phyloP scores from a whole-genome alignment of 1,140 invertebrate species.

The Apis dorsata region DNA sequence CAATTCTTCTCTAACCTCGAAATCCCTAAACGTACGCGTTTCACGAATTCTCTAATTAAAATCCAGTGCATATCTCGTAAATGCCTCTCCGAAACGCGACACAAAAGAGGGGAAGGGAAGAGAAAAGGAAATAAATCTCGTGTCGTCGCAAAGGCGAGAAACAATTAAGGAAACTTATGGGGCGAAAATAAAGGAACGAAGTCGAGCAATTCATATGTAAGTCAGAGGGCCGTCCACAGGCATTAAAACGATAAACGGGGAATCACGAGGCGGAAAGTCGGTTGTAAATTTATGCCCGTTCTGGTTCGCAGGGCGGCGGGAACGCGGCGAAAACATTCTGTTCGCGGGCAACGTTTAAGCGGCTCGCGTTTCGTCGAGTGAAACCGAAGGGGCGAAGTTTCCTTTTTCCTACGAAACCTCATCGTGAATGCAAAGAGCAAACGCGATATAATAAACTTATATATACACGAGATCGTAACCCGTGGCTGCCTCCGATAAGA shows the following conservation, averaged over 20 bases:
- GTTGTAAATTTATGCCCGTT: slow-evolving; percentile 8
- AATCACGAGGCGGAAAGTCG: slow-evolving; percentile 20
- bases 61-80: neutral
- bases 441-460: no score
- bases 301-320: neutral
- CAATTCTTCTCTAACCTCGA: no score
- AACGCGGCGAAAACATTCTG: neutral
- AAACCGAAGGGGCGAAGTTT: neutral
- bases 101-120: neutral
- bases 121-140: neutral
- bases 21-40: neutral
- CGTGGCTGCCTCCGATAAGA: no score
- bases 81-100: no score
- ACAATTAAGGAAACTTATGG: neutral
- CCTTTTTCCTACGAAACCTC: neutral
- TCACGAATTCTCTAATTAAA: neutral
- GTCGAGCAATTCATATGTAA: neutral
- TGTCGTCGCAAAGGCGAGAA: no score
- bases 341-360: slow-evolving; percentile 9
- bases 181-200: neutral
- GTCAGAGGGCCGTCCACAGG: neutral
- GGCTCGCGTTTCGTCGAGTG: slow-evolving; percentile 23
- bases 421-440: no score
- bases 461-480: no score
- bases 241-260: neutral